These are phyloP conservation scores for Cardiocondyla obscurior DNA, from an alignment of 1,140 invertebrate genomes.

Conservation along the genomic window DNA sequence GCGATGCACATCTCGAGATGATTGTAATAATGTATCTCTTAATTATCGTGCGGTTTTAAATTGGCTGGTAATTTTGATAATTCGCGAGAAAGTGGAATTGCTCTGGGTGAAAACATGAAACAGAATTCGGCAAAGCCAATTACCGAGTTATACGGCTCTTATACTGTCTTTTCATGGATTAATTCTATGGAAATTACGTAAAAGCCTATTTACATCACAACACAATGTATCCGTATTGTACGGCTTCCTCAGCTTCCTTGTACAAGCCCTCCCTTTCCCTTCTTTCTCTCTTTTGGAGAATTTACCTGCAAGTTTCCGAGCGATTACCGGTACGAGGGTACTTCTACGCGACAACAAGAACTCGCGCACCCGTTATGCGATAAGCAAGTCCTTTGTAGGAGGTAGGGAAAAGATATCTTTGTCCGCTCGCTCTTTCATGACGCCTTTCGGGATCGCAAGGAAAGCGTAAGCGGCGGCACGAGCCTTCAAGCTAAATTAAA, in stretches of 20 bases:
- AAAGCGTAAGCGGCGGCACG: background rate
- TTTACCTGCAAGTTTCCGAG: constrained; percentile 52
- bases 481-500: constrained; percentile 36
- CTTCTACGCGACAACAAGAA: constrained; percentile 11
- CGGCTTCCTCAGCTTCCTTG: too few relatives aligned
- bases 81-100: background rate
- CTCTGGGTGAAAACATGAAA: background rate
- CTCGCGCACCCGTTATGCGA: background rate
- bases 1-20: too few relatives aligned
- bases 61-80: background rate
- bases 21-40: too few relatives aligned
- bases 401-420: background rate
- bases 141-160: constrained; percentile 1
- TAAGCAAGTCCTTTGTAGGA: background rate
- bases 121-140: background rate
- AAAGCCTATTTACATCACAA: constrained; percentile 39
- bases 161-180: background rate
- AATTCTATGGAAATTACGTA: constrained; percentile 44
- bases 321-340: constrained; percentile 48
- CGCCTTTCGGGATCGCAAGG: background rate
- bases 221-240: constrained; percentile 7
- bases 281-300: background rate
- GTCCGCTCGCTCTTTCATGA: constrained; percentile 10
- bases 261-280: background rate
- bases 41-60: background rate